Base-by-base conservation (phyloP, 2,113 vertebrate species). In the Gymnogyps californianus region DNA sequence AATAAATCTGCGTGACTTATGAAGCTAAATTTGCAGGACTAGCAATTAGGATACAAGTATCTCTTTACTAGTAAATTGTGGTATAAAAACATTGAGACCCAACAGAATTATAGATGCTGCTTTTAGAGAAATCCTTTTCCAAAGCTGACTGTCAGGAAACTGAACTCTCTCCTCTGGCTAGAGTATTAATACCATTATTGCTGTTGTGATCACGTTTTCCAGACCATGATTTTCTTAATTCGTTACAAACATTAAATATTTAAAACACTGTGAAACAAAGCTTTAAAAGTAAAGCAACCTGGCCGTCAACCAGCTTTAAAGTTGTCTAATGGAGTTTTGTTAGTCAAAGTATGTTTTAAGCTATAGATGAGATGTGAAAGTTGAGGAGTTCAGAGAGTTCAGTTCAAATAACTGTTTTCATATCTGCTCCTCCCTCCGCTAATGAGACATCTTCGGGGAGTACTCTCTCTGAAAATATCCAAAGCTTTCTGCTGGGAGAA, bases 21-120 rank as follows among this genome's bases (percentile, higher is more conserved):
- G 12, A 78, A 77, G 76, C 64, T 79, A 71, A 87, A 95, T 89
- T 84, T 95, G 61, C 67, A 94, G 91, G 58, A 93, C 83, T 83
- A 84, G 84, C 55, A 91, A 93, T 90, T 93, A 91, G 28, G 32
- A 92, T n/a, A 69, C 34, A 76, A 77, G 42, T 76, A 31, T 91
- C 54, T 89, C 77, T 94, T 88, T 84, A 58, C 83, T 51, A 91
- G 77, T 18, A 96, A 96, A 95, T 66, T 65, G 58, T 75, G 28
- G 47, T 58, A 79, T 61, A 85, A 93, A 93, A 70, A 71, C 58
- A 80, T 69, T 83, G 84, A 90, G 62, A 95, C 46, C 2, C 5
- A 88, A 89, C 40, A 74, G 75, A 93, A 88, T 80, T 82, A 67
- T 2, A 95, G 54, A 77, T 34, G 38, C 36, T 72, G 49, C 67